Base-by-base conservation (phyloP, 2,888 invertebrate species). In the Auanema freiburgensis region DNA sequence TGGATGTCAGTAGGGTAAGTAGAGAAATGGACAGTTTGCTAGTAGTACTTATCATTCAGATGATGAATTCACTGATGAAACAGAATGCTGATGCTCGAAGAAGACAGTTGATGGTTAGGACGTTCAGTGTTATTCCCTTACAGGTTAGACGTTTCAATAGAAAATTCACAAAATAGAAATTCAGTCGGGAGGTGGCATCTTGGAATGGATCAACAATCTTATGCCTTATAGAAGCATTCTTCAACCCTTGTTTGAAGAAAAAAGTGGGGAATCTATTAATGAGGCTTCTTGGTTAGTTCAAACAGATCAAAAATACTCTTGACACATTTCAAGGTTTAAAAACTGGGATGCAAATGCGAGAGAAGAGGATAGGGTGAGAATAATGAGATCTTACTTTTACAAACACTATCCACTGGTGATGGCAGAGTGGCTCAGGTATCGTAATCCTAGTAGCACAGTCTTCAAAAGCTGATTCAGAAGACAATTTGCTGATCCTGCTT, bases 141-240 rank as follows among this genome's bases (percentile, higher is more conserved):
- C 76, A 74, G 56, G 71, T 72, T 23, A 12, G 40, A 21, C 3
- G 52, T 52, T n/a, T 52, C 24, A 2, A 52, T 8, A 5, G 5
- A 18, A 8, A 3, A 21, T 57, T 57, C 21, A 43, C 14, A 2
- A 6, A 24, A 24, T 11, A 1, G 18, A 6, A 41, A 59, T 59
- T 11, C 44, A 77, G 67, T 94, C 96, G 84, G 91, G 92, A 80
- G 94, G 95, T 81, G 98, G 98, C 0, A 85, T 98, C 59, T 90
- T 98, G 59, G 96, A 98, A 84, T 98, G 96, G 95, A 89, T 98
- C 43, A 91, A 91, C 0, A 91, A 96, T 84, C 87, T 97, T 33
- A 74, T 71, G 40, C 84, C 86, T 2, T 68, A 72, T 49, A 54
- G 70, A 11, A 25, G 41, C 42, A 64, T 60, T 11, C 65, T 61